Evolutionary conservation across 2,888 invertebrate genomes (phyloP).

Genomic region (Eupithecia inturbata): DNA sequence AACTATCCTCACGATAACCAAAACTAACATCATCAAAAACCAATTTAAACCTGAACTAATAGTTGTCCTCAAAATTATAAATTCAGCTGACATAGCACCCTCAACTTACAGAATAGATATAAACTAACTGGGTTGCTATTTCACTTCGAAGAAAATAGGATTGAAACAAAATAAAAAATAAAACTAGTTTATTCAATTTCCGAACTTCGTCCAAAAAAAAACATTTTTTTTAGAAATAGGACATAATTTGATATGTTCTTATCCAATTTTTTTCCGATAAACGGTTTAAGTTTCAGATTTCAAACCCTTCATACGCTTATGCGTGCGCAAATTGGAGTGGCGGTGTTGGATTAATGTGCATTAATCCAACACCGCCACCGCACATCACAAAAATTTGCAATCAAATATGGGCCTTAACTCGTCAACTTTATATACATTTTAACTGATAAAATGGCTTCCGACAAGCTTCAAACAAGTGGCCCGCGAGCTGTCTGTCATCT

Average conservation of each 20-base stretch:
- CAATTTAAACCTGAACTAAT: conserved; percentile 66
- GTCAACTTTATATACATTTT: no score
- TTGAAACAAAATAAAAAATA: not conserved
- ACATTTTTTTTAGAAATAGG: not conserved
- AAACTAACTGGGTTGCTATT: not conserved
- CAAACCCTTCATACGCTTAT: no score
- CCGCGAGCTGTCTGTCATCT: no score
- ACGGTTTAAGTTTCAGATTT: no score
- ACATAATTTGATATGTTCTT: not conserved
- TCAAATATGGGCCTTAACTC: no score
- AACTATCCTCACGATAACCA: conserved; percentile 46
- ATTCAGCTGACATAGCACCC: conserved; percentile 78
- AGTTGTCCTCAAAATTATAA: conserved; percentile 78
- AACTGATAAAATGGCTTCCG: no score
- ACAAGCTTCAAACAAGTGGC: not conserved
- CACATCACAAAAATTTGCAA: no score
- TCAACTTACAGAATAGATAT: conserved; percentile 31
- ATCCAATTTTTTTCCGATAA: not conserved
- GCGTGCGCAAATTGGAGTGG: no score
- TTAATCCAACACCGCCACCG: no score
- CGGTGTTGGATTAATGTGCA: no score
- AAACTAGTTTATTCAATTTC: not conserved
- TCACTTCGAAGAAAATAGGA: not conserved
- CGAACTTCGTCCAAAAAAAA: no score
- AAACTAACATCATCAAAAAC: conserved; percentile 67